Percentiles rank a stretch among this genome's conserved stretches.
phyloP scores from a whole-genome alignment of 2,888 invertebrate genomes.

The Papilio elwesi region DNA sequence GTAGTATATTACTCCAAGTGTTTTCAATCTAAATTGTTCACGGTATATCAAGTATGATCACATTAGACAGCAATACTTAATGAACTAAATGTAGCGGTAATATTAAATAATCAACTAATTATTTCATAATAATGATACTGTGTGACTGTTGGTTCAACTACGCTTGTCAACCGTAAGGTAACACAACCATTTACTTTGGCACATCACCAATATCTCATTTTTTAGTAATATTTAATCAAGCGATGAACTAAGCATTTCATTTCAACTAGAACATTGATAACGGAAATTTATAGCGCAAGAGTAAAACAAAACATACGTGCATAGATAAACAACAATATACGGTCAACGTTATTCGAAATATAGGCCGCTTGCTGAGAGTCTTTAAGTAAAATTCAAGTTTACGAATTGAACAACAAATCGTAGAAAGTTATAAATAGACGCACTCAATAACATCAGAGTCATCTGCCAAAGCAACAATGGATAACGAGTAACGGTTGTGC shows the following conservation, averaged over 20 bases:
- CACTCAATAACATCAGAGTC: slow-evolving; percentile 22
- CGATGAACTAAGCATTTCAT: no score
- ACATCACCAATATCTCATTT: no score
- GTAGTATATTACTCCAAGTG: slow-evolving; percentile 12
- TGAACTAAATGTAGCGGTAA: no score
- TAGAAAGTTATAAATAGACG: slow-evolving; percentile 23
- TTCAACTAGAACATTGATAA: no score
- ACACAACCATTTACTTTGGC: no score
- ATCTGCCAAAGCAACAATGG: slow-evolving; percentile 20
- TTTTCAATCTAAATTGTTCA: slow-evolving; percentile 8
- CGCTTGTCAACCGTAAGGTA: no score
- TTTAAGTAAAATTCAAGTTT: slow-evolving; percentile 5
- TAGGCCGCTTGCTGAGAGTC: background rate
- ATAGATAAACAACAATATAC: slow-evolving; percentile 5
- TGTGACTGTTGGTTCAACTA: no score
- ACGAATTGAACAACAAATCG: slow-evolving; percentile 15
- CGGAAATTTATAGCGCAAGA: no score
- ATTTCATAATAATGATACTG: no score
- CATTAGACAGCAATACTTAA: background rate
- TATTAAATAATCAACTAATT: no score
- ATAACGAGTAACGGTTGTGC: slow-evolving; percentile 15
- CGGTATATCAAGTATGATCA: background rate
- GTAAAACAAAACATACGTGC: no score
- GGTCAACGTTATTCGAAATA: background rate
- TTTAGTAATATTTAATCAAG: no score